Base-by-base conservation (phyloP, 2,797 vertebrate genomes). In the Betta splendens region DNA sequence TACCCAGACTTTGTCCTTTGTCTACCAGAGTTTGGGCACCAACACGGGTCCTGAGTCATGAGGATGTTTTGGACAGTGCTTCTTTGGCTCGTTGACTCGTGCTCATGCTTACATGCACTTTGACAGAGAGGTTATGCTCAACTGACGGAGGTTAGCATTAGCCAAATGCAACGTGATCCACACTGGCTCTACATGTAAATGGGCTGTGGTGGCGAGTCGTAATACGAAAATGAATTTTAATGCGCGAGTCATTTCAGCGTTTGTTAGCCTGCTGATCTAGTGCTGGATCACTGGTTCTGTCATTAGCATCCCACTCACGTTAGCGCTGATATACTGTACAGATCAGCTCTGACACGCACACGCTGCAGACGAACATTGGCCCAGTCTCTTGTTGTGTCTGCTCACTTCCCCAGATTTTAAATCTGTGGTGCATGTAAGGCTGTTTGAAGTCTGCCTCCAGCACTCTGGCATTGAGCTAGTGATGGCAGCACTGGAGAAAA, bases 401-500 rank as follows among this genome's bases (percentile, higher is more conserved):
- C 66, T 76, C 70, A 59, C 64, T 77, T 62, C 70, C 50, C 64
- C 70, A 81, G 67, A 80, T 71, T 75, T 29, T 76, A 76, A 75
- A 31, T 79, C 64, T 59, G 40, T 70, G 54, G 62, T 77, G 76
- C 73, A 35, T 81, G 74, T 64, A 59, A 39, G 52, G 25, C 42
- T 9, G 17, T 83, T 83, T 79, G 73, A 80, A 79, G 62, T 85
- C 13, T 1, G 31, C 61, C 58, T 56, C 57, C 36, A 72, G 60
- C 69, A n/a, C 61, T 61, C 40, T 81, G 65, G 69, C 78, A 68
- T 77, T 74, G 81, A 75, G 81, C 83, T 61, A 74, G 75, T 39
- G 52, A 75, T 77, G 74, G 66, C 59, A 33, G 44, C 60, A 9
- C 54, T 44, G 43, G 66, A 52, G 43, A 60, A 80, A 60, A 80